A percentile compares a stretch with the other conserved stretches of the same genome.
Evolutionary conservation across 2,888 invertebrate species (phyloP).

Genomic region (Drosophila yooni): DNA sequence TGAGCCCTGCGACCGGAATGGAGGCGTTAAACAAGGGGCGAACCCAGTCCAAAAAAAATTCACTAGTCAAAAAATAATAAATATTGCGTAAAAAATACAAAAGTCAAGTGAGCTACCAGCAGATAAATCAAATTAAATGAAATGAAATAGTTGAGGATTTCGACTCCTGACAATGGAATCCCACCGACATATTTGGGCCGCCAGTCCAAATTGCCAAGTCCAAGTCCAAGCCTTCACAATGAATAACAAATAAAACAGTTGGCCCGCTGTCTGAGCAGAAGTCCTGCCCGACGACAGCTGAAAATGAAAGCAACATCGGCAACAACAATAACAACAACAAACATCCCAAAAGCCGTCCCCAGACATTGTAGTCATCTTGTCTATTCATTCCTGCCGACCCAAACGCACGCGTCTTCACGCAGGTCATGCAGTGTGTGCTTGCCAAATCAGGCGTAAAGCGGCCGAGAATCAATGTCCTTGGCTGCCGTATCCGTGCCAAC

Average conservation of each 20-base stretch:
- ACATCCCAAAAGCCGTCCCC: conserved; percentile 37
- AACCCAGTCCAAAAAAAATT: conserved; percentile 37
- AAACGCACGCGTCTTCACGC: conserved; percentile 33
- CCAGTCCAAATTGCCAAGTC: conserved; percentile 24
- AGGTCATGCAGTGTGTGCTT: conserved; percentile 48
- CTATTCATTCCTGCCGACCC: conserved; percentile 41
- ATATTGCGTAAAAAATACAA: conserved; percentile 44
- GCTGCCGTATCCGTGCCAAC: conserved; percentile 30
- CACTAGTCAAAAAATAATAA: conserved; percentile 14
- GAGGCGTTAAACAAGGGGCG: conserved; percentile 59
- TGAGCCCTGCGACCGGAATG: conserved; percentile 32
- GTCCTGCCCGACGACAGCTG: conserved; percentile 29
- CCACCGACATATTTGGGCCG: conserved; percentile 45
- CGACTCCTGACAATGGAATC: conserved; percentile 60
- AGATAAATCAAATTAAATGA: conserved; percentile 81
- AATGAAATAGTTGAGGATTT: conserved; percentile 78
- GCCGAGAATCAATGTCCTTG: conserved; percentile 40
- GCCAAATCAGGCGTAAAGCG: conserved; percentile 56
- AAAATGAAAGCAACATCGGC: conserved; percentile 50
- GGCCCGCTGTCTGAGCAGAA: conserved; percentile 6
- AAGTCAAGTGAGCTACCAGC: conserved; percentile 46
- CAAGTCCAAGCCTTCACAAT: conserved; percentile 37
- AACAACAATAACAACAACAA: conserved; percentile 26
- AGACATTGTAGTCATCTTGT: conserved; percentile 65
- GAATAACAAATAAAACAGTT: conserved; percentile 59